Evolutionary conservation across 2,888 invertebrate genomes (phyloP).

Genomic region (Drosophila parthenogenetica): DNA sequence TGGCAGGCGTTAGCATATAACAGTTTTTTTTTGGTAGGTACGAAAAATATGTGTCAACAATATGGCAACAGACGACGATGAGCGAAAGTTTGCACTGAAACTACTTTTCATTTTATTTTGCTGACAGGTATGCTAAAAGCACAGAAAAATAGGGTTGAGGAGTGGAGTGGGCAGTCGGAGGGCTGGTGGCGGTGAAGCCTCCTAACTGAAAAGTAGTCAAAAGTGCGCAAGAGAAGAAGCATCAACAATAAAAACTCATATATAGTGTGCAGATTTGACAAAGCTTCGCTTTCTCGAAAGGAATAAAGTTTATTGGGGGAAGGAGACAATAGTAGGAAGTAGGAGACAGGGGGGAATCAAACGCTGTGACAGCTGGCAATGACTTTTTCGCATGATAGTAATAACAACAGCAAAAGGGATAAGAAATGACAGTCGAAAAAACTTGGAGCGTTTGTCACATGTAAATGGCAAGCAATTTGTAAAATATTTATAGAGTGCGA

Average conservation of each 20-base stretch:
- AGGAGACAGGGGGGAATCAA: constrained; percentile 8
- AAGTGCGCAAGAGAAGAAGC: constrained; percentile 52
- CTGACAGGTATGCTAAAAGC: constrained; percentile 80
- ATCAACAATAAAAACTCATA: constrained; percentile 14
- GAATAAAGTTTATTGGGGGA: no score
- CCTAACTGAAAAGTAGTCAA: constrained; percentile 54
- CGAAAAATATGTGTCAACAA: constrained; percentile 79
- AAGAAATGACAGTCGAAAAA: constrained; percentile 56
- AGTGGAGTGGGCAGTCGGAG: background rate
- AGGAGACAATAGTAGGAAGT: constrained; percentile 1
- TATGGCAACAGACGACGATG: constrained; percentile 66
- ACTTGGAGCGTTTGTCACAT: constrained; percentile 60
- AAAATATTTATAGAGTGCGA: constrained; percentile 75
- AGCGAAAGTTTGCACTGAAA: constrained; percentile 78
- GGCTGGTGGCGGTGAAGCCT: background rate
- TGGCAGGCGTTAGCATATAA: constrained; percentile 56
- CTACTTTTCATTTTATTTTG: constrained; percentile 79
- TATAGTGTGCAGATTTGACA: constrained; percentile 51
- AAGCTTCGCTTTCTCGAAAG: constrained; percentile 23
- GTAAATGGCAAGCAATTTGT: constrained; percentile 76
- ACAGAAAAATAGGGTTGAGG: constrained; percentile 31
- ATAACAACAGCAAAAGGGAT: constrained; percentile 61
- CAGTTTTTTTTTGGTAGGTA: constrained; percentile 34
- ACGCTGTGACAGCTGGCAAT: constrained; percentile 76
- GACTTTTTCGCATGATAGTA: constrained; percentile 74